Evolutionary conservation across 2,888 invertebrate species (phyloP), one percentile per base, ranked within the genome.

Genomic region (Priocnemis perturbator): DNA sequence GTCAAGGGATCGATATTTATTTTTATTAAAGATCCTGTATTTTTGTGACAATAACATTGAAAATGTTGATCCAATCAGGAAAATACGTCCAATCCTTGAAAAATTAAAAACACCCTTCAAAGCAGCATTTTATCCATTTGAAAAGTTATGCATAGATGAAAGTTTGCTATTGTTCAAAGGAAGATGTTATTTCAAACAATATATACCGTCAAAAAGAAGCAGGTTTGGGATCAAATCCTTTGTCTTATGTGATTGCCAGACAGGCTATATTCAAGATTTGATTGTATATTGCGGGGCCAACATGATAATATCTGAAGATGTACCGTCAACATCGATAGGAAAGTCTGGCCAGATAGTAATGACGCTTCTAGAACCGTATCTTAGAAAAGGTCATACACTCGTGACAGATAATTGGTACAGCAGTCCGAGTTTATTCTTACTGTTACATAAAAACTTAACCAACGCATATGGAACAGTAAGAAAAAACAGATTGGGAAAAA

Each of bases 21-120:
- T 56, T 55, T 63, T 70, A 23, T 23, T 67, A 44, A 62, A 60
- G 55, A 67, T 67, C 5, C 61, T 67, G 52, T 50, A 70, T 67
- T 70, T 70, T 59, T 23, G 20, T 20, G 55, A 55, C 23, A 23
- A 20, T 15, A 23, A 23, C 55, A 47, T 47, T 47, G 47, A 47
- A 47, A 47, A 47, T 47, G 4, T 4, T 47, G 47, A 47, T 47
- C 47, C 47, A 47, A 47, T 47, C 47, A 47, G 47, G 47, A 47
- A 47, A 47, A 47, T 47, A 47, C 47, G 47, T 47, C 47, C 47
- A 47, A 47, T 47, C 47, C 47, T 47, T 47, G 47, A 47, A 47
- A 47, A 47, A 47, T 47, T 47, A 47, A 47, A 47, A 47, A 47
- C 47, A 17, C 7, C 47, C 47, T 47, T 47, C 47, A 47, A 47